Evolutionary conservation across 2,113 vertebrate genomes (phyloP).

Genomic region (Myrmophylax atrothorax): DNA sequence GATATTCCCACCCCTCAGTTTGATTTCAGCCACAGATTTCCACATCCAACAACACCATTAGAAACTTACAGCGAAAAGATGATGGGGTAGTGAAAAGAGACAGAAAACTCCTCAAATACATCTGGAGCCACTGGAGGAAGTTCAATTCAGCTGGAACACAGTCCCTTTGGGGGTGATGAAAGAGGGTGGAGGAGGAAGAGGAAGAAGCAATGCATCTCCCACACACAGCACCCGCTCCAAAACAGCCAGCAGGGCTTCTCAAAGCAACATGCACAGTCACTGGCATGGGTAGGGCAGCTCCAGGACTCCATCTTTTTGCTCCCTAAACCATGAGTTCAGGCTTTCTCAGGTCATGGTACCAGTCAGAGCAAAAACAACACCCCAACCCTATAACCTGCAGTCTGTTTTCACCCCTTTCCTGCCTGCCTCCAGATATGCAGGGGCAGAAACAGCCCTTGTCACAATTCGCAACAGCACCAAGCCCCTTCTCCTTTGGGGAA

Average conservation of each 20-base stretch:
- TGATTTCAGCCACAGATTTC: not conserved
- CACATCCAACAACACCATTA: not conserved
- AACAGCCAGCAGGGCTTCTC: not conserved
- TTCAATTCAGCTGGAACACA: not conserved
- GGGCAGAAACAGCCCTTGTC: not conserved
- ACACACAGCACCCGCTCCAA: not conserved
- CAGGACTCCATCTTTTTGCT: not conserved
- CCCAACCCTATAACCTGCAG: not conserved
- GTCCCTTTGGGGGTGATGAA: not conserved
- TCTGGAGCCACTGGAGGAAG: not conserved
- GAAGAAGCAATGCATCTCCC: not conserved
- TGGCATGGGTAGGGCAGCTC: not conserved
- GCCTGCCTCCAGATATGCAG: not conserved
- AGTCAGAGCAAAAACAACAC: not conserved
- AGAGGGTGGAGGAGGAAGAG: not conserved
- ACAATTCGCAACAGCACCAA: not conserved
- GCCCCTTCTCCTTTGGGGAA: not conserved
- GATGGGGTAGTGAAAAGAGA: not conserved
- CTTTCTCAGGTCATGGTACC: not conserved
- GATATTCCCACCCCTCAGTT: not conserved
- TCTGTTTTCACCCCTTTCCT: not conserved
- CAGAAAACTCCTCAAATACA: not conserved
- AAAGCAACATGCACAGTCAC: fast-evolving
- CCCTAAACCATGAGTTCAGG: fast-evolving
- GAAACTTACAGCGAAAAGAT: not conserved